Base-by-base conservation (phyloP, 1,140 invertebrate species). In the Drosophila pachea region DNA sequence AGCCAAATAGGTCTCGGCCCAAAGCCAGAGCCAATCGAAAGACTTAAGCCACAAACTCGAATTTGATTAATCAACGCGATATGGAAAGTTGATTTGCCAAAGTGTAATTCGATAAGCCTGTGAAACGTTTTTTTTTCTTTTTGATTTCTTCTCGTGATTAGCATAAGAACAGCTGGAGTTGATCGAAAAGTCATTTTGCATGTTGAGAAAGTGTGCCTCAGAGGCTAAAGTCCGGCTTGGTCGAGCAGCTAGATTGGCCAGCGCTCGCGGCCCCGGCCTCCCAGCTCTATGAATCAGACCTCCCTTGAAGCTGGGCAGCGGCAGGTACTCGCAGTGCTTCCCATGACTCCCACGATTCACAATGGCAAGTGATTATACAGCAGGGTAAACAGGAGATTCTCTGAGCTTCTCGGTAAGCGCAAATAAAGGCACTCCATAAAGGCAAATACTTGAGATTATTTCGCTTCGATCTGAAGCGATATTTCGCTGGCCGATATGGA, bases 31-130 rank as follows among this genome's bases (percentile, higher is more conserved):
- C 49, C n/a, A 43, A 43, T 4, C 14, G 16, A 22, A 59, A 59
- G 70, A 73, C 47, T 68, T 62, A 68, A 35, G 35, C 49, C 50
- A 54, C 42, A 22, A 68, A 68, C 65, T 68, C 48, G 64, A 35
- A 33, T 12, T 50, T 33, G 48, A 33, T 33, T 35, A 49, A 49
- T 12, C 12, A 12, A 14, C 33, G 12, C 7, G 32, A 9, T 33
- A n/a, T 4, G 2, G 47, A n/a, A 11, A 32, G 11, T 32, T 32
- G 6, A 32, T 7, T 32, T 35, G n/a, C 32, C 0, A 35, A 35
- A 4, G n/a, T 50, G 31, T 35, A 35, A 50, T 33, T 32, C 29
- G 47, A 31, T 49, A 49, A 32, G 22, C 11, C 47, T 49, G 29
- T 11, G 45, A 47, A 47, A 9, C 45, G 7, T 29, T 47, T 22